Conservation (phyloP, 2,888 invertebrate genomes). For the Trypoxylon attenuatum region DNA sequence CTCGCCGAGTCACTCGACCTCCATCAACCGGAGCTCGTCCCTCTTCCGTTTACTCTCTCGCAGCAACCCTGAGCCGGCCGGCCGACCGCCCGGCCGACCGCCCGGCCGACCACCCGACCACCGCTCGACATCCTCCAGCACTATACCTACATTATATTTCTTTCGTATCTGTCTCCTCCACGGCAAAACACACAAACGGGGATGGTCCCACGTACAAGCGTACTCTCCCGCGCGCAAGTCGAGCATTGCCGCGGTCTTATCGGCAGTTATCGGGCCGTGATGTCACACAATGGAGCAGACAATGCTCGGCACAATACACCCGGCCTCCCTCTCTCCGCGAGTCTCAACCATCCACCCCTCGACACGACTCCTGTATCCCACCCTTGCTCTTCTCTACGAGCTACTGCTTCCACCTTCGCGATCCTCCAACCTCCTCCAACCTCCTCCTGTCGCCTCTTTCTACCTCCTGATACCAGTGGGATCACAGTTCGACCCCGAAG, state of each 20-base stretch:
- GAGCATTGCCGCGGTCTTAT: conserved; percentile 72
- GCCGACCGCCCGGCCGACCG: conserved; percentile 10
- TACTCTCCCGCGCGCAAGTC: conserved; percentile 41
- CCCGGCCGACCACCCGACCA: conserved; percentile 7
- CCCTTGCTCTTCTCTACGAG: too few relatives aligned
- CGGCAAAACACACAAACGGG: conserved; percentile 35
- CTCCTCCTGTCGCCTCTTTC: conserved; percentile 23
- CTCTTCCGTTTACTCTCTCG: too few relatives aligned
- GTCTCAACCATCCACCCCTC: conserved; percentile 55
- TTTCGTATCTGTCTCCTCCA: conserved; percentile 45
- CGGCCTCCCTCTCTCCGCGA: too few relatives aligned
- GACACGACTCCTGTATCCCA: too few relatives aligned
- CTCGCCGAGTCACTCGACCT: conserved; percentile 44
- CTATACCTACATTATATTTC: conserved; percentile 50
- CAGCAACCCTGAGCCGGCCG: conserved; percentile 12
- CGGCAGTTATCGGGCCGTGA: conserved; percentile 75
- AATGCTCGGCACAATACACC: conserved; percentile 73
- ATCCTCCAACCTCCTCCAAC: conserved; percentile 42
- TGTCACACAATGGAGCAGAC: conserved; percentile 75
- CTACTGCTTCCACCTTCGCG: conserved; percentile 48
- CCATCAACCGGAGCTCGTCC: conserved; percentile 40
- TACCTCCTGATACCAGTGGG: too few relatives aligned
- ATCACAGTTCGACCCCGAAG: conserved; percentile 53
- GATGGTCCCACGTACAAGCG: conserved; percentile 36
- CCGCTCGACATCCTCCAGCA: conserved; percentile 17